These are phyloP conservation scores for Busseola fusca DNA, from an alignment of 2,888 invertebrate species.

Conservation along the genomic window DNA sequence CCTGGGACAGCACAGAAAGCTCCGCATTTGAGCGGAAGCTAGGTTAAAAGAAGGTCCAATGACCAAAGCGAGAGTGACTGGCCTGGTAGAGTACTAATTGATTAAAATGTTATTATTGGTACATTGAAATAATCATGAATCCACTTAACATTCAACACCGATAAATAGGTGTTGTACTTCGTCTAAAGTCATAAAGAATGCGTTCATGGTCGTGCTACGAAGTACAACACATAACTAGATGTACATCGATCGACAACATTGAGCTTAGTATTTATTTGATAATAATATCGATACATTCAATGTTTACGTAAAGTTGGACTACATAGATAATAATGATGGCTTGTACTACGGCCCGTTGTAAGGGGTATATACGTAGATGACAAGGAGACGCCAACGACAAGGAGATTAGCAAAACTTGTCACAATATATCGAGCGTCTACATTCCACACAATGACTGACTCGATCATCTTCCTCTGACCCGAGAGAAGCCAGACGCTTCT, in stretches of 20 bases:
- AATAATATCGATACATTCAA: constrained; percentile 54
- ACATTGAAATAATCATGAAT: constrained; percentile 31
- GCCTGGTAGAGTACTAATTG: constrained; percentile 46
- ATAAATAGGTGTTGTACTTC: constrained; percentile 26
- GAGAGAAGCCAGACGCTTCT: neutral
- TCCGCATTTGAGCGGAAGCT: constrained; percentile 9
- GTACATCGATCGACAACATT: constrained; percentile 66
- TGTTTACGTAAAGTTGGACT: constrained; percentile 32
- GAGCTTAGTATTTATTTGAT: constrained; percentile 46
- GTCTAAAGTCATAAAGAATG: no score
- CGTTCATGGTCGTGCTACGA: no score
- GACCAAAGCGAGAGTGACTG: constrained; percentile 40
- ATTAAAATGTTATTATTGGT: constrained; percentile 42
- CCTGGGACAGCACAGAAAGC: constrained; percentile 44
- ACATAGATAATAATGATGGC: constrained; percentile 32
- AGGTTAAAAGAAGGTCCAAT: constrained; percentile 38
- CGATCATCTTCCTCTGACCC: constrained; percentile 34
- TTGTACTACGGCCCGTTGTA: constrained; percentile 17
- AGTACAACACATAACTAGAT: constrained; percentile 19
- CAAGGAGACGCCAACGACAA: neutral
- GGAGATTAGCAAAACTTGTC: neutral
- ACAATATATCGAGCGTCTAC: constrained; percentile 47
- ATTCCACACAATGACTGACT: constrained; percentile 56
- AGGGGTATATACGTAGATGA: constrained; percentile 4
- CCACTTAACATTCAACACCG: constrained; percentile 58